These are phyloP conservation scores for Ladona fulva DNA, from an alignment of 1,140 invertebrate species.

Conservation along the genomic window DNA sequence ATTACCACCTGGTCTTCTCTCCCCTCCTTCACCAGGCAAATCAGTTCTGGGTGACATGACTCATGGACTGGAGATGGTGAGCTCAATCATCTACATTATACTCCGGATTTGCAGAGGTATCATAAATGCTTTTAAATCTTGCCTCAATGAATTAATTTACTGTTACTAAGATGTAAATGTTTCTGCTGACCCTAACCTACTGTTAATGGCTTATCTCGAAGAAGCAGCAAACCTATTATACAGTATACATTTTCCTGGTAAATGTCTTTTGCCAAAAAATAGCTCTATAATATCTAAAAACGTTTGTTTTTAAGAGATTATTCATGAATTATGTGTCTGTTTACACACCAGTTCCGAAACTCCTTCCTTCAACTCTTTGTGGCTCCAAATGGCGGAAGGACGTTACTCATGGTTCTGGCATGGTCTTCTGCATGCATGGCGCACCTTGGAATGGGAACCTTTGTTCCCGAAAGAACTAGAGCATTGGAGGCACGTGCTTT, in stretches of 20 bases:
- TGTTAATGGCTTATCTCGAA: too few relatives aligned
- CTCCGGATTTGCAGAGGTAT: too few relatives aligned
- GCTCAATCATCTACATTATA: neutral
- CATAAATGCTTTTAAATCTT: too few relatives aligned
- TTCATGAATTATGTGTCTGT: neutral
- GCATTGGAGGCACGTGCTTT: neutral
- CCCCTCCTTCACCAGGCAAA: constrained; percentile 21
- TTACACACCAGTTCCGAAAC: constrained; percentile 29
- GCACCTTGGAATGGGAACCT: constrained; percentile 29
- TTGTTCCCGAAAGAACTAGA: neutral
- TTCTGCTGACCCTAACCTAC: too few relatives aligned
- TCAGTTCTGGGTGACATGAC: constrained; percentile 24
- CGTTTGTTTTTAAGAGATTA: neutral
- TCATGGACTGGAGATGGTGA: constrained; percentile 27
- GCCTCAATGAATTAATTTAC: too few relatives aligned
- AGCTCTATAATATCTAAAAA: too few relatives aligned
- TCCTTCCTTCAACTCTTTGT: constrained; percentile 33
- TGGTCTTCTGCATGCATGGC: constrained; percentile 42
- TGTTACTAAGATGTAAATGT: too few relatives aligned
- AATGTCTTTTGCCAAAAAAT: too few relatives aligned
- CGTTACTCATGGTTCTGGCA: constrained; percentile 35
- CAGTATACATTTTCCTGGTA: too few relatives aligned
- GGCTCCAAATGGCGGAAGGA: constrained; percentile 30
- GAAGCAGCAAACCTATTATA: too few relatives aligned
- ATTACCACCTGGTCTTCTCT: neutral